These are phyloP conservation scores for Aurelia coerulea DNA, from an alignment of 30 jellyfish, hydroid and myxozoan genomes.

Conservation along the genomic window DNA sequence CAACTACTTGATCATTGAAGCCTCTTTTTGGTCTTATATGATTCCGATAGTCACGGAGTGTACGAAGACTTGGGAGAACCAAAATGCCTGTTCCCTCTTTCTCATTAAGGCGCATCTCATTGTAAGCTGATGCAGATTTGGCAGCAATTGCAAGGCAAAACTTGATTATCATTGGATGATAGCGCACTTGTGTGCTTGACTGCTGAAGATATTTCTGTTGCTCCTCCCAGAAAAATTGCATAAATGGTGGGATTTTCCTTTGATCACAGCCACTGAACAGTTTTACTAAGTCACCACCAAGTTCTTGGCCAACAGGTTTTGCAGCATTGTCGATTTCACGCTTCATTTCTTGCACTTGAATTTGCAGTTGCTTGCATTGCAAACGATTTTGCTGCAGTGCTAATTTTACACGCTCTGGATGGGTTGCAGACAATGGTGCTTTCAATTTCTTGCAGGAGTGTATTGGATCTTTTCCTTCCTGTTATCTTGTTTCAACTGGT, in stretches of 20 bases:
- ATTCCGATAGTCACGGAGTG: slow-evolving; percentile 51
- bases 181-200: slow-evolving; percentile 36
- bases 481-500: background rate
- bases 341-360: slow-evolving; percentile 44
- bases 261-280: slow-evolving; percentile 38
- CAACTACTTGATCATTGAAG: slow-evolving; percentile 36
- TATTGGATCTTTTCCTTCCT: slow-evolving; percentile 5
- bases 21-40: slow-evolving; percentile 35
- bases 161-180: slow-evolving; percentile 70
- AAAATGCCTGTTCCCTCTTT: slow-evolving; percentile 44
- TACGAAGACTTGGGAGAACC: slow-evolving; percentile 61
- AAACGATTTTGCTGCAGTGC: slow-evolving; percentile 31
- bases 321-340: background rate
- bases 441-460: slow-evolving; percentile 13
- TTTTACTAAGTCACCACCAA: slow-evolving; percentile 18
- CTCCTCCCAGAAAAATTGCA: slow-evolving; percentile 68
- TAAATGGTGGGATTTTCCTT: slow-evolving; percentile 58
- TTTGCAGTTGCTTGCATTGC: slow-evolving; percentile 49
- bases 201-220: slow-evolving; percentile 48
- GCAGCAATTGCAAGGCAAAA: slow-evolving; percentile 72
- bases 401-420: slow-evolving; percentile 25
- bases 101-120: slow-evolving; percentile 40
- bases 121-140: slow-evolving; percentile 47
- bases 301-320: slow-evolving; percentile 9
- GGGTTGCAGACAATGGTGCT: slow-evolving; percentile 22